These are phyloP conservation scores for Pyrrhia umbra DNA, from an alignment of 2,888 invertebrate genomes.

Conservation along the genomic window DNA sequence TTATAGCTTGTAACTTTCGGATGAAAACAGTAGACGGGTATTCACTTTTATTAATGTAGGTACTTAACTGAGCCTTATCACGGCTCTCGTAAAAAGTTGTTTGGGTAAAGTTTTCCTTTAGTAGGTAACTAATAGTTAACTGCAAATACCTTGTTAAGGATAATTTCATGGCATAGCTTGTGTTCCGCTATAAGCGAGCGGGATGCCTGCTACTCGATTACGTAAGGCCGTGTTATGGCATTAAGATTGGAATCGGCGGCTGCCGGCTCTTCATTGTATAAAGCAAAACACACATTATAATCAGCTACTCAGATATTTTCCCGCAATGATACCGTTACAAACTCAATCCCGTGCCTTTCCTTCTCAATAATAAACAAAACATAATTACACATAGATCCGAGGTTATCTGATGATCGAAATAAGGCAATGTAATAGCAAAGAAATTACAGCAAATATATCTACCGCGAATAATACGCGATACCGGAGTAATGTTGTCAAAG, in stretches of 20 bases:
- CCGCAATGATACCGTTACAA: conserved; percentile 75
- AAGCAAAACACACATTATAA: conserved; percentile 73
- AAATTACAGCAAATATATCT: conserved; percentile 30
- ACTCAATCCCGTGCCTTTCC: conserved; percentile 77
- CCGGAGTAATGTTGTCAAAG: background rate
- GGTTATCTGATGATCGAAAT: conserved; percentile 73
- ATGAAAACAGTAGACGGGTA: conserved; percentile 49
- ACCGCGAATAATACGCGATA: background rate
- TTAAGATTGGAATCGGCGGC: conserved; percentile 79
- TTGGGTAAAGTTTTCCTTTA: conserved; percentile 35
- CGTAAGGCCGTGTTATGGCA: conserved; percentile 75
- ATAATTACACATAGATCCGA: conserved; percentile 72
- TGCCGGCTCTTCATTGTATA: conserved; percentile 68
- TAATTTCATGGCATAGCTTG: conserved; percentile 55
- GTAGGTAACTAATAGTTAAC: conserved; percentile 46
- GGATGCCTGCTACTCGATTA: conserved; percentile 78
- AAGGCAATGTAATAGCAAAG: conserved; percentile 41
- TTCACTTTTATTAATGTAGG: conserved; percentile 45
- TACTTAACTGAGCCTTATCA: conserved; percentile 18
- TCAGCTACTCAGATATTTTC: conserved; percentile 73
- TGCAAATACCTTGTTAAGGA: conserved; percentile 64
- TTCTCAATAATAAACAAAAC: conserved; percentile 70
- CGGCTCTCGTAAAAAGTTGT: conserved; percentile 19
- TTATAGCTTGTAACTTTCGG: conserved; percentile 57
- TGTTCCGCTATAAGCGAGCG: conserved; percentile 70